A percentile compares a stretch with the other conserved stretches of the same genome.
Evolutionary conservation across 1,140 invertebrate species (phyloP).

Genomic region (Batillaria attramentaria): DNA sequence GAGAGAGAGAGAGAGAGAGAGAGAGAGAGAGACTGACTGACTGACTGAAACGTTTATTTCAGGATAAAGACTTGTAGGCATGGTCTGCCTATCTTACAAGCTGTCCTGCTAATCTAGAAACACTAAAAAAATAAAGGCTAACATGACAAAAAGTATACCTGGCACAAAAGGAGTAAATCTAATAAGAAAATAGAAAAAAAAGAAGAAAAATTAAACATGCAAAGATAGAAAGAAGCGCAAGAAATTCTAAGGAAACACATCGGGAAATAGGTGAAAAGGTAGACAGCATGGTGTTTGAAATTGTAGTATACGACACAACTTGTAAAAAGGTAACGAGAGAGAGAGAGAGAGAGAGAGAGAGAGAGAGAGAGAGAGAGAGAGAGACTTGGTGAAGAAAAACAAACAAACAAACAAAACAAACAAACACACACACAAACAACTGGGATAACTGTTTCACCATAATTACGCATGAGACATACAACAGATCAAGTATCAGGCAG

Average conservation of each 20-base stretch:
- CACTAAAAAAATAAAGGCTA: no score
- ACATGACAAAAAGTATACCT: no score
- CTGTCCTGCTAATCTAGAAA: no score
- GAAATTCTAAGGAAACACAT: not conserved
- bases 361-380: not conserved
- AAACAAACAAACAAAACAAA: constrained; percentile 3
- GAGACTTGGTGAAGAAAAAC: not conserved
- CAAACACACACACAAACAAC: constrained; percentile 11
- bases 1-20: no score
- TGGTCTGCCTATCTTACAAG: no score
- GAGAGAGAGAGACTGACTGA: no score
- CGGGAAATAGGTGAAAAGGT: not conserved
- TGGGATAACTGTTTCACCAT: no score
- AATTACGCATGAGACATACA: no score
- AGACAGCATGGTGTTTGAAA: not conserved
- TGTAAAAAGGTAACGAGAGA: not conserved
- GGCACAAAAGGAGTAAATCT: not conserved
- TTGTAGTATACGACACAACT: not conserved
- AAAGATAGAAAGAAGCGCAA: not conserved
- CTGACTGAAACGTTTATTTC: no score
- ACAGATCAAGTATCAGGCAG: no score
- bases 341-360: not conserved
- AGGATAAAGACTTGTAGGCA: no score
- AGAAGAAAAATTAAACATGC: not conserved
- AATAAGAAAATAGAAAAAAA: not conserved